Evolutionary conservation across 2,888 invertebrate species (phyloP), one percentile per base, ranked within the genome.

Genomic region (Phanerotoma sp.): DNA sequence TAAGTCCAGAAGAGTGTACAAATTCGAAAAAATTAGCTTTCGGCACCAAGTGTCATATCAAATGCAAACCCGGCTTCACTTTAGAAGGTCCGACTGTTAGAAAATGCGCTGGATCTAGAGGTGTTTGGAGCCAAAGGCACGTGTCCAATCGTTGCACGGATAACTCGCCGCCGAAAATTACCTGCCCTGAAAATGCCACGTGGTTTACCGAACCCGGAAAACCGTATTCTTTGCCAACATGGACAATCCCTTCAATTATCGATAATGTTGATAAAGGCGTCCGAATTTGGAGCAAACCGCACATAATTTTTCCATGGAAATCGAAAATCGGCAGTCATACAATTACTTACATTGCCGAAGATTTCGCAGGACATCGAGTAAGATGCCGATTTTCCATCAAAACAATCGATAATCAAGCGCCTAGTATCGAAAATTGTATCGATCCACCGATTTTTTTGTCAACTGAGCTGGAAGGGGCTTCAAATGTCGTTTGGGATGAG

Each of bases 261-360:
- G 87, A 87, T 75, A 86, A 87, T 69, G 83, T 84, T 1, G 81
- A 80, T 9, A 69, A 78, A 25, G 74, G 79, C 15, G 81, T 85
- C 0, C 77, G 78, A 0, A 65, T 84, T 33, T 84, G 84, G 79
- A 80, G 81, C 18, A 81, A 84, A 58, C 86, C 87, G 1, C 80
- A 82, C 11, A 74, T 86, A 4, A 75, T 74, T 35, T 79, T 82
- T 44, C 81, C 82, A 1, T 77, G 79, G 67, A 80, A 80, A 64
- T 81, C 85, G 42, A 80, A 81, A 57, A 82, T 86, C 60, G 87
- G 86, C 1, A 69, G 70, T 18, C 83, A 83, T 4, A 72, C 71
- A 10, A 79, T 88, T n/a, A 81, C 80, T 0, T 87, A 86, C 70
- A 79, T 81, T 10, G 86, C 86, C 0, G 82, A 83, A 62, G 87